These are phyloP conservation scores for Phasia obesa DNA, from an alignment of 2,888 invertebrate genomes.

Conservation along the genomic window DNA sequence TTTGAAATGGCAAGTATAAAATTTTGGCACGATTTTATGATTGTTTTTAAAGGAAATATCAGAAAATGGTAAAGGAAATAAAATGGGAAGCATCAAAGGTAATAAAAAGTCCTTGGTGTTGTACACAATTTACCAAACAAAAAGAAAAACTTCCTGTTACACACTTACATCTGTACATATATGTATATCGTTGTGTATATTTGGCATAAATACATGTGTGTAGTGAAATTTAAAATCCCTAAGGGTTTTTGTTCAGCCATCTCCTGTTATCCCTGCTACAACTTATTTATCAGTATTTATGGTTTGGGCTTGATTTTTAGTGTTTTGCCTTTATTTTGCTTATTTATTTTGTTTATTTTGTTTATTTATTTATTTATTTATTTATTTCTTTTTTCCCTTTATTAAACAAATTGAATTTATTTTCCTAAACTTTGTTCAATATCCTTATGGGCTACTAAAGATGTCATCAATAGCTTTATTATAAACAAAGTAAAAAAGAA, in stretches of 20 bases:
- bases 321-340: too few relatives aligned
- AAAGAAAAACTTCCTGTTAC: background rate
- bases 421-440: slow-evolving; percentile 58
- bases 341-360: slow-evolving; percentile 6
- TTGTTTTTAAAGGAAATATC: background rate
- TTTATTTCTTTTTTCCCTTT: slow-evolving; percentile 1
- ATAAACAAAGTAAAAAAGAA: background rate
- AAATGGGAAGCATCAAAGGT: slow-evolving; percentile 46
- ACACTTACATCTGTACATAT: too few relatives aligned
- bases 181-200: background rate
- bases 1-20: slow-evolving; percentile 22
- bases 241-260: slow-evolving; percentile 43
- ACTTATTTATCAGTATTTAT: background rate
- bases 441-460: slow-evolving; percentile 61
- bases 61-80: slow-evolving; percentile 4
- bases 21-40: background rate
- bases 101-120: slow-evolving; percentile 51
- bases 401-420: slow-evolving; percentile 64
- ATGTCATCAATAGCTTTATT: slow-evolving; percentile 68
- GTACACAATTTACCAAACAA: background rate
- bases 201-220: background rate
- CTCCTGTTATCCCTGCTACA: background rate
- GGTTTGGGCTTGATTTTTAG: background rate
- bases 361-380: slow-evolving; percentile 44
- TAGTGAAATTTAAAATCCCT: slow-evolving; percentile 52